Percentiles rank a stretch among this genome's conserved stretches.
Conservation (phyloP, 2,888 invertebrate genomes). For the Melanchra persicariae region DNA sequence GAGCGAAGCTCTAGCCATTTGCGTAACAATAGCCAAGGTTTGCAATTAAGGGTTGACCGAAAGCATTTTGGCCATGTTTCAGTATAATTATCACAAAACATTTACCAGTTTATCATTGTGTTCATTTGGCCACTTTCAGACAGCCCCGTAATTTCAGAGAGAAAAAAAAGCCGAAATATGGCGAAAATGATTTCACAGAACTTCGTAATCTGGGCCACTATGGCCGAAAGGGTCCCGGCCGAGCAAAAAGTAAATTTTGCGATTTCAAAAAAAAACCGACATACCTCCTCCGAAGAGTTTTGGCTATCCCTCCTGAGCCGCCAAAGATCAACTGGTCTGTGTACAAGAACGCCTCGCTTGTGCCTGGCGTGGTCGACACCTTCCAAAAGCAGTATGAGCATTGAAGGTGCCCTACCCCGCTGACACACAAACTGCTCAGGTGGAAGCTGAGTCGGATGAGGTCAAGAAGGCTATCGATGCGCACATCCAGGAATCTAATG, state of each 20-base stretch:
- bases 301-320: conserved; percentile 94
- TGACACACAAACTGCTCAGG: conserved; percentile 92
- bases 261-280: conserved; percentile 96
- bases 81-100: neutral
- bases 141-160: conserved; percentile 48
- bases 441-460: conserved; percentile 93
- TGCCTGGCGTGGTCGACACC: conserved; percentile 95
- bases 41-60: conserved; percentile 8
- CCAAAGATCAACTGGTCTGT: conserved; percentile 96
- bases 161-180: conserved; percentile 85
- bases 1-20: conserved; percentile 16
- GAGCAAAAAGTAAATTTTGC: conserved; percentile 93
- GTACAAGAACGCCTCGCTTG: conserved; percentile 94
- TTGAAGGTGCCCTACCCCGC: conserved; percentile 95
- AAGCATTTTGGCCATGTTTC: neutral
- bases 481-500: conserved; percentile 91
- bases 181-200: conserved; percentile 95
- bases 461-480: conserved; percentile 91
- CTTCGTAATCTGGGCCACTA: conserved; percentile 96
- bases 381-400: conserved; percentile 97
- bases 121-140: conserved; percentile 50
- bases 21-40: neutral
- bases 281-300: conserved; percentile 93
- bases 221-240: conserved; percentile 95
- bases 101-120: conserved; percentile 5